Evolutionary conservation across 2,888 invertebrate genomes (phyloP), one percentile per base, ranked within the genome.

Genomic region (Cremastinae sp.): DNA sequence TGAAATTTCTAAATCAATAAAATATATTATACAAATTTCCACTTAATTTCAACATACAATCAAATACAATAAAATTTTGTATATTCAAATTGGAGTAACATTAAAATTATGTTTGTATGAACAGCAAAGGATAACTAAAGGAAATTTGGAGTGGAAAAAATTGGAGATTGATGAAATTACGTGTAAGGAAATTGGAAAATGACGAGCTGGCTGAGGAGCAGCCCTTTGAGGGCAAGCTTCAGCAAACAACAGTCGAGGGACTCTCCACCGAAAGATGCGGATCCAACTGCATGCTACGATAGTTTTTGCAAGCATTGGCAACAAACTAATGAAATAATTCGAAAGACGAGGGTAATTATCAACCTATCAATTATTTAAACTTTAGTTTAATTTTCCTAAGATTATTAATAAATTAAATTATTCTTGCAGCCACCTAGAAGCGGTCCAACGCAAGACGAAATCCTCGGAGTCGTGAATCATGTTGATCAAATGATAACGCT

Each of bases 301-400:
- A 97, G 97, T 85, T 97, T 97, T 90, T 95, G 95, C 88, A 96
- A 96, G 88, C 98, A 98, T 89, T 98, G 98, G 97, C 96, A 96
- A 85, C 97, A 98, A 89, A 96, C 96, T 1, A 91, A 93, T 84
- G 96, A 96, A 81, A 96, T 97, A 74, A 96, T 97, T 83, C 91
- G 93, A 80, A 93, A 94, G 82, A 94, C 94, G 47, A 93, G 94
- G 91, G 94, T 94, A 86, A 85, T 28, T 28, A 28, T 28, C 5
- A 3, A 28, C 5, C 5, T 28, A n/a, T 28, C 28, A 28, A 28
- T 28, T 3, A 3, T 28, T 28, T 28, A 28, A n/a, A n/a, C n/a
- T n/a, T n/a, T n/a, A n/a, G n/a, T n/a, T 28, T 3, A 28, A 28
- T 4, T 74, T 22, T 41, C 10, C 12, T 53, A 8, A 8, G 35